phyloP scores from a whole-genome alignment of 2,888 invertebrate genomes.

The Diadegma fenestrale region DNA sequence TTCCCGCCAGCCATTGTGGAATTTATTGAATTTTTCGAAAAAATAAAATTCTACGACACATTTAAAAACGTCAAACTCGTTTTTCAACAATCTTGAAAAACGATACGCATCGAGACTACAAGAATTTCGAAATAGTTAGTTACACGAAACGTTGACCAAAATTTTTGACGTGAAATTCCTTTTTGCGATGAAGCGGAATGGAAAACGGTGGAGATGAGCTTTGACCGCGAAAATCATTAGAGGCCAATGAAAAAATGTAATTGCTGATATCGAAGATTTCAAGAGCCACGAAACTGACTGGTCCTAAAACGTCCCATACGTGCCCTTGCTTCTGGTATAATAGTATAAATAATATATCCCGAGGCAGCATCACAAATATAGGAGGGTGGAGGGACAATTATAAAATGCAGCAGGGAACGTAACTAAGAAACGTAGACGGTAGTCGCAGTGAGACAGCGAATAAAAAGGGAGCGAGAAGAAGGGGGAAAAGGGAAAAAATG shows the following conservation, averaged over 20 bases:
- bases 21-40: no score
- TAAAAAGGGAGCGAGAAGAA: conserved; percentile 12
- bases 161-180: no score
- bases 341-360: conserved; percentile 43
- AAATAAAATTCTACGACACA: no score
- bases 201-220: no score
- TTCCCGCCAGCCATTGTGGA: no score
- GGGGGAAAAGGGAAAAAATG: conserved; percentile 8
- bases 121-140: no score
- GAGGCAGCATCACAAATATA: conserved; percentile 38
- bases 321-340: conserved; percentile 20
- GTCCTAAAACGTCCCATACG: conserved; percentile 23
- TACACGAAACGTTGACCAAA: no score
- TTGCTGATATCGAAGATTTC: not conserved
- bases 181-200: no score
- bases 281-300: not conserved
- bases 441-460: conserved; percentile 25
- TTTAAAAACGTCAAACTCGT: no score
- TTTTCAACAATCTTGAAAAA: no score
- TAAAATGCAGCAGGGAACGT: conserved; percentile 44
- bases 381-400: conserved; percentile 31
- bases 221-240: not conserved
- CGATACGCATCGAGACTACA: no score
- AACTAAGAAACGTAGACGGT: conserved; percentile 39
- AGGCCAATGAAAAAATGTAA: not conserved